These are phyloP conservation scores for Propithecus perrieri DNA, from an alignment of 2,797 vertebrate species.

Conservation along the genomic window DNA sequence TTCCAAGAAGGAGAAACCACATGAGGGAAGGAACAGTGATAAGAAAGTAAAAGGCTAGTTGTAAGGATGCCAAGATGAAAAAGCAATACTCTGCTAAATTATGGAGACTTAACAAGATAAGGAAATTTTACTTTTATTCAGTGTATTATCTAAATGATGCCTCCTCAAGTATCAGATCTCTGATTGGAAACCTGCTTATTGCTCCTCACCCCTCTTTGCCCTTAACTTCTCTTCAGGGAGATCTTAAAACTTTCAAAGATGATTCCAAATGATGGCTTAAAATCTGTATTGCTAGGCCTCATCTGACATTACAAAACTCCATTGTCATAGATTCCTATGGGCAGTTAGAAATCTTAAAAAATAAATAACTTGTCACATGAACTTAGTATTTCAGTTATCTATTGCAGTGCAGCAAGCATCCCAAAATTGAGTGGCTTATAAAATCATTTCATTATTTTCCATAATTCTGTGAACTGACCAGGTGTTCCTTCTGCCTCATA, in stretches of 20 bases:
- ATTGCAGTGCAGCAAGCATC: neutral
- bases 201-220: neutral
- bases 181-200: neutral
- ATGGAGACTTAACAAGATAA: neutral
- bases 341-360: neutral
- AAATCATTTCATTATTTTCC: neutral
- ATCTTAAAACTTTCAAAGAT: neutral
- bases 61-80: neutral
- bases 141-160: neutral
- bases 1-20: neutral
- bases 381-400: constrained; percentile 1
- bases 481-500: neutral
- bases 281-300: neutral
- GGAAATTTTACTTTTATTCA: neutral
- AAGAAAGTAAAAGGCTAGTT: neutral
- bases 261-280: neutral
- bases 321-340: neutral
- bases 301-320: neutral
- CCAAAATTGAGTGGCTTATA: neutral
- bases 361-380: neutral
- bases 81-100: neutral
- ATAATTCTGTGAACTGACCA: neutral
- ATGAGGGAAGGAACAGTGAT: neutral
- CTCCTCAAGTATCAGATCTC: neutral
- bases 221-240: neutral